Percentiles rank a stretch among this genome's conserved stretches.
Conservation (phyloP, 2,888 invertebrate species). For the Heliconius erato region DNA sequence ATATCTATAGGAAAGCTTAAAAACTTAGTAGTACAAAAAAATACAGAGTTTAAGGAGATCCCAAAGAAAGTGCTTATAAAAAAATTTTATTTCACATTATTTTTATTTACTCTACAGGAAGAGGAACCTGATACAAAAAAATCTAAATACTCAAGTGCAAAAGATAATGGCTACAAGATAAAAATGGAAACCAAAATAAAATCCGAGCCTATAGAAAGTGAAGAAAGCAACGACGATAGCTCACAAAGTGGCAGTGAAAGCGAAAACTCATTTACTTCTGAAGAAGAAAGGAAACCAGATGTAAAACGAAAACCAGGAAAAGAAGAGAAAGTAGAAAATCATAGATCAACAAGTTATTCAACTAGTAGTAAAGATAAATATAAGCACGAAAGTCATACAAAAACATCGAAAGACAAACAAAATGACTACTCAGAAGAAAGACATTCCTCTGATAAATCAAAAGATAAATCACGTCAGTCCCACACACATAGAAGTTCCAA, state of each 20-base stretch:
- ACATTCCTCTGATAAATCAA: constrained; percentile 63
- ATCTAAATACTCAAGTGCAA: constrained; percentile 66
- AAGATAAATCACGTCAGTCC: constrained; percentile 66
- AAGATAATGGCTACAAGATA: constrained; percentile 65
- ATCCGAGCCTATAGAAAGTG: constrained; percentile 62
- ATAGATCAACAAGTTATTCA: constrained; percentile 62
- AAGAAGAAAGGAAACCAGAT: constrained; percentile 60
- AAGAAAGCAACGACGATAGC: constrained; percentile 62
- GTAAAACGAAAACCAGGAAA: constrained; percentile 65
- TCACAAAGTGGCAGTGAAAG: constrained; percentile 68
- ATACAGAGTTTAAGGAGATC: not conserved
- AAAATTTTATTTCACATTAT: not conserved
- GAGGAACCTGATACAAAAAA: constrained; percentile 71
- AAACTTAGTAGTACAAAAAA: no score
- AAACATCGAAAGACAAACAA: constrained; percentile 56
- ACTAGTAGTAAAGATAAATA: constrained; percentile 58
- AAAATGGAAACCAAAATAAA: constrained; percentile 60
- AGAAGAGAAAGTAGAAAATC: constrained; percentile 58
- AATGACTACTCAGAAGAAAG: constrained; percentile 60
- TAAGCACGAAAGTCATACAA: constrained; percentile 61
- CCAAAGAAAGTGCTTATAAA: not conserved
- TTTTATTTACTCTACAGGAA: constrained; percentile 61
- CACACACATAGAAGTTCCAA: constrained; percentile 61
- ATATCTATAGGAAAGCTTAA: no score
- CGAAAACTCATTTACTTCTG: constrained; percentile 67